These are phyloP conservation scores for Slavum lentiscoides DNA, from an alignment of 2,888 invertebrate genomes.

Conservation along the genomic window DNA sequence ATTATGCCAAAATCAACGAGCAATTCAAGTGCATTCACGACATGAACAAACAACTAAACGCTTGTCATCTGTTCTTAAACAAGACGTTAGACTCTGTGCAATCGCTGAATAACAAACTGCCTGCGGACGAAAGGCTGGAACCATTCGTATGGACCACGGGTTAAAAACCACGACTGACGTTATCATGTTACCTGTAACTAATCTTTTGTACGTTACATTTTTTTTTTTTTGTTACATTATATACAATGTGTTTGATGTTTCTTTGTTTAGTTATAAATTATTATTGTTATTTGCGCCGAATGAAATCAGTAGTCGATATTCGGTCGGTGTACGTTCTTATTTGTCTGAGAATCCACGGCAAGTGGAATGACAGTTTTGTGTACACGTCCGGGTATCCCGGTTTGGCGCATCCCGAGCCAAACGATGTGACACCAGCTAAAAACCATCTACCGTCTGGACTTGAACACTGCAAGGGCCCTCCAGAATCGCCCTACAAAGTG, in stretches of 20 bases:
- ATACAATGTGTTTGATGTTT: background rate
- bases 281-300: background rate
- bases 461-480: slow-evolving; percentile 85
- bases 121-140: slow-evolving; percentile 79
- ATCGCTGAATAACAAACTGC: slow-evolving; percentile 79
- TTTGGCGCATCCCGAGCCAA: slow-evolving; percentile 88
- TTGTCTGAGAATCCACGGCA: slow-evolving; percentile 73
- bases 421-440: slow-evolving; percentile 84
- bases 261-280: slow-evolving; percentile 19
- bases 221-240: background rate
- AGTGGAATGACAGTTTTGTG: slow-evolving; percentile 79
- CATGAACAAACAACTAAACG: slow-evolving; percentile 77
- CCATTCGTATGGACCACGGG: slow-evolving; percentile 71
- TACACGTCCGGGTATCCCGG: slow-evolving; percentile 89
- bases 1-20: slow-evolving; percentile 83
- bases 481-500: slow-evolving; percentile 79
- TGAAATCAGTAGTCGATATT: slow-evolving; percentile 14
- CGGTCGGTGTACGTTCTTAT: slow-evolving; percentile 55
- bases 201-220: background rate
- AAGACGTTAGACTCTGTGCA: slow-evolving; percentile 85
- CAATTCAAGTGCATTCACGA: slow-evolving; percentile 81
- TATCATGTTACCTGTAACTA: slow-evolving; percentile 3
- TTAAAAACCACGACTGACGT: background rate
- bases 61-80: slow-evolving; percentile 80
- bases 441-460: slow-evolving; percentile 81